These are phyloP conservation scores for Eubasilissa regina DNA, from an alignment of 1,140 invertebrate genomes.

Conservation along the genomic window DNA sequence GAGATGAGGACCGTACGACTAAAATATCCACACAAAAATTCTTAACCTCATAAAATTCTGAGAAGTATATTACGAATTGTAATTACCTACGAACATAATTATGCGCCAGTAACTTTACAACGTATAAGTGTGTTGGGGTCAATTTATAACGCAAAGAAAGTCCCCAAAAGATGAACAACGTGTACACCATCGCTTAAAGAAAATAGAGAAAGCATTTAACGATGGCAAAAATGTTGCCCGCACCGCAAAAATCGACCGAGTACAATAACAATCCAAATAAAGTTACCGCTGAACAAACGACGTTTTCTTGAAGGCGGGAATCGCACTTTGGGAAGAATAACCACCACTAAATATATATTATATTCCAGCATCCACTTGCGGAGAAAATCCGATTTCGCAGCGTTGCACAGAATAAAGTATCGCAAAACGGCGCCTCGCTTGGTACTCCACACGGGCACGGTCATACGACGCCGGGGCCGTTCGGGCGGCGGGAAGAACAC, in stretches of 20 bases:
- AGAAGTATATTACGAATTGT: no score
- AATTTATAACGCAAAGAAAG: no score
- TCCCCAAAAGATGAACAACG: background rate
- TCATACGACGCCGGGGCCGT: no score
- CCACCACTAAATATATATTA: conserved; percentile 35
- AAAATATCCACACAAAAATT: no score
- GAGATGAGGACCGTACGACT: no score
- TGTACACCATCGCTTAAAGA: conserved; percentile 4
- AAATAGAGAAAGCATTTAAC: conserved; percentile 17
- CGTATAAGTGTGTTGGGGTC: no score
- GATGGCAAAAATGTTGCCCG: conserved; percentile 17
- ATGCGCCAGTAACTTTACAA: no score
- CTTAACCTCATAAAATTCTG: no score
- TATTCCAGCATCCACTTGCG: conserved; percentile 25
- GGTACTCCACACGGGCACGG: background rate
- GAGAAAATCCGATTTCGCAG: conserved; percentile 44
- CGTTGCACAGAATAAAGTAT: conserved; percentile 46
- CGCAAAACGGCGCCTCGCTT: conserved; percentile 23
- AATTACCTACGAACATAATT: no score
- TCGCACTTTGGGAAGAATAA: conserved; percentile 38
- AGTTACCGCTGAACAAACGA: conserved; percentile 31
- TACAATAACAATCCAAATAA: conserved; percentile 41
- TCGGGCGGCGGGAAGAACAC: background rate
- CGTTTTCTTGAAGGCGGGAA: conserved; percentile 10
- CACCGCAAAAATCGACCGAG: conserved; percentile 2